Percentiles rank a stretch among this genome's conserved stretches.
These are phyloP conservation scores for Iguana delicatissima DNA, from an alignment of 2,797 vertebrate genomes.

Conservation along the genomic window DNA sequence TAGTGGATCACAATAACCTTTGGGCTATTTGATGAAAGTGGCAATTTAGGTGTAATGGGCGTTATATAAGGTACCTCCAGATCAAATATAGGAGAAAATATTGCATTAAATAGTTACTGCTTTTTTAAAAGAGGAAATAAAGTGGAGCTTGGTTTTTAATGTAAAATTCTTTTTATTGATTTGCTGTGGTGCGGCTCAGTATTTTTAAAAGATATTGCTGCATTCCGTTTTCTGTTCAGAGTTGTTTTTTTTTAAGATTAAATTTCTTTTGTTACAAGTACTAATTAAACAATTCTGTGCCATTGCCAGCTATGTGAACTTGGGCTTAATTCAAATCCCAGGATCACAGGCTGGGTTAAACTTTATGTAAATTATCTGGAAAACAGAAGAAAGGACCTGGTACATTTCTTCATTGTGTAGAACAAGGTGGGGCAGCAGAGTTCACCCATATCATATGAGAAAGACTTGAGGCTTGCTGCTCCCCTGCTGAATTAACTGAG, in stretches of 20 bases:
- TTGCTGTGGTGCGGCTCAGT: neutral
- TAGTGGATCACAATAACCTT: slow-evolving; percentile 47
- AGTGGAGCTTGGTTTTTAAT: neutral
- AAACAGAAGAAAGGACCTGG: neutral
- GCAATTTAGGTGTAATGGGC: slow-evolving; percentile 28
- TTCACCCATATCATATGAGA: neutral
- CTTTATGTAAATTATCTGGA: neutral
- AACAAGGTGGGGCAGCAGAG: neutral
- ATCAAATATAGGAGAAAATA: slow-evolving; percentile 57
- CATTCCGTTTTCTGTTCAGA: slow-evolving; percentile 18
- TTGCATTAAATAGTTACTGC: slow-evolving; percentile 38
- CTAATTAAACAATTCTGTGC: slow-evolving; percentile 18
- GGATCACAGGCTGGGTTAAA: neutral
- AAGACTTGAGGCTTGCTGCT: neutral
- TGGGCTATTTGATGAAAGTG: slow-evolving; percentile 51
- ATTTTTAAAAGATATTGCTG: neutral
- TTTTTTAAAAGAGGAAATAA: slow-evolving; percentile 24
- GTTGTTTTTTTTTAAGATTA: neutral
- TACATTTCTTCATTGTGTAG: neutral
- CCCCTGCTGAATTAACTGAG: too few relatives aligned
- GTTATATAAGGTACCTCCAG: slow-evolving; percentile 51
- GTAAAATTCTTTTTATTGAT: neutral
- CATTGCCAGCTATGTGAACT: neutral
- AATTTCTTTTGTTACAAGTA: neutral
- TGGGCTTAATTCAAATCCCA: neutral